phyloP scores from a whole-genome alignment of 1,140 invertebrate genomes.

The Ganaspis sp. region DNA sequence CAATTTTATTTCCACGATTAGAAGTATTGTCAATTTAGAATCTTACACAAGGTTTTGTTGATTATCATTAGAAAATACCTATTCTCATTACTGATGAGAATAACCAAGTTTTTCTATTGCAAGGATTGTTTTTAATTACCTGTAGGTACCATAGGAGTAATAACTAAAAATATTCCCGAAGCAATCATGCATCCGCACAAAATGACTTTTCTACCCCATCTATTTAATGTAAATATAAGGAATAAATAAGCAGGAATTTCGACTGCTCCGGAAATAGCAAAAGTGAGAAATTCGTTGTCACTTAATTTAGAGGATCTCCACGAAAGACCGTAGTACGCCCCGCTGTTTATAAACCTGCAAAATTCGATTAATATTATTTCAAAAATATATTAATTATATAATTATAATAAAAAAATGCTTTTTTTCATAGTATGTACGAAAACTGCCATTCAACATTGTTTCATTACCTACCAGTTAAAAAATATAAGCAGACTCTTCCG shows the following conservation, averaged over 20 bases:
- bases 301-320: slow-evolving; percentile 87
- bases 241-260: slow-evolving; percentile 87
- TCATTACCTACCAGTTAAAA: slow-evolving; percentile 82
- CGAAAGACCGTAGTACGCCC: slow-evolving; percentile 89
- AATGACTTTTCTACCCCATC: slow-evolving; percentile 83
- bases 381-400: too few relatives aligned
- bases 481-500: slow-evolving; percentile 85
- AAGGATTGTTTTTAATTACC: slow-evolving; percentile 75
- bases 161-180: slow-evolving; percentile 80
- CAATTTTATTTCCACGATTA: not conserved
- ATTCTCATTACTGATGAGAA: too few relatives aligned
- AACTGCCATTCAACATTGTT: not conserved
- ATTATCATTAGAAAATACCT: too few relatives aligned
- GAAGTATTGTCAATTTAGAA: too few relatives aligned
- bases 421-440: not conserved
- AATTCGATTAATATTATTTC: too few relatives aligned
- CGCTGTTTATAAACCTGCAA: slow-evolving; percentile 84
- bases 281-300: slow-evolving; percentile 86
- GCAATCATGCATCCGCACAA: slow-evolving; percentile 84
- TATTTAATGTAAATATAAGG: slow-evolving; percentile 83
- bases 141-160: slow-evolving; percentile 79
- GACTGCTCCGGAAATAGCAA: slow-evolving; percentile 84
- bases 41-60: too few relatives aligned
- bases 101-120: too few relatives aligned
- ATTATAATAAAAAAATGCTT: slow-evolving; percentile 12